A percentile compares a stretch with the other conserved stretches of the same genome.
Evolutionary conservation across 2,888 invertebrate species (phyloP).

Genomic region (Agonopterix heracliana): DNA sequence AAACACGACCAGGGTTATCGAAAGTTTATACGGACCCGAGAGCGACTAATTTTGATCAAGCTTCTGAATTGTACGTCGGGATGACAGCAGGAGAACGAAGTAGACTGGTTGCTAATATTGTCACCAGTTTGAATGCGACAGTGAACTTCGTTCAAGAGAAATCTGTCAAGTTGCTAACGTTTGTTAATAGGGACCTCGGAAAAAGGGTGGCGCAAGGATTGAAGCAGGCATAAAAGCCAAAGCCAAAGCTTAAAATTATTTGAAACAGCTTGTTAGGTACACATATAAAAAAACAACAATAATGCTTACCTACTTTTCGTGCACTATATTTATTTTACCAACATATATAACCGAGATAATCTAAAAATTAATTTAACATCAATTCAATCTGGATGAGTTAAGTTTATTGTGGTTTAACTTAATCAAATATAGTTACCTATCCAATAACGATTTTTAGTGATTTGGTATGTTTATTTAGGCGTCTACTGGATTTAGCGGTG

Average conservation of each 20-base stretch:
- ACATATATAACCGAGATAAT: too few relatives aligned
- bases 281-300: too few relatives aligned
- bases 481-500: too few relatives aligned
- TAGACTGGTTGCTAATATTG: conserved; percentile 85
- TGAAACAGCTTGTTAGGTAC: background rate
- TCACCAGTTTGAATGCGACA: conserved; percentile 81
- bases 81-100: conserved; percentile 80
- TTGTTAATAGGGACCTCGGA: conserved; percentile 85
- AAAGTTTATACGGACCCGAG: background rate
- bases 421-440: too few relatives aligned
- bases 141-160: conserved; percentile 65
- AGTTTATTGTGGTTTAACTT: too few relatives aligned
- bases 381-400: too few relatives aligned
- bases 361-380: too few relatives aligned
- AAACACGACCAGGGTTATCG: conserved; percentile 12
- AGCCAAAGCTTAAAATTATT: background rate
- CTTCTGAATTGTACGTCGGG: background rate
- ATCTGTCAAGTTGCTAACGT: conserved; percentile 84
- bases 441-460: too few relatives aligned
- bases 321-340: too few relatives aligned
- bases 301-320: too few relatives aligned
- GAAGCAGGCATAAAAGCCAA: background rate
- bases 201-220: conserved; percentile 21
- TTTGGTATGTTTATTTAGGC: too few relatives aligned
- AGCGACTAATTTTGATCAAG: background rate